Evolutionary conservation across 2,797 vertebrate species (phyloP).

Genomic region (Notolepis coatsorum): DNA sequence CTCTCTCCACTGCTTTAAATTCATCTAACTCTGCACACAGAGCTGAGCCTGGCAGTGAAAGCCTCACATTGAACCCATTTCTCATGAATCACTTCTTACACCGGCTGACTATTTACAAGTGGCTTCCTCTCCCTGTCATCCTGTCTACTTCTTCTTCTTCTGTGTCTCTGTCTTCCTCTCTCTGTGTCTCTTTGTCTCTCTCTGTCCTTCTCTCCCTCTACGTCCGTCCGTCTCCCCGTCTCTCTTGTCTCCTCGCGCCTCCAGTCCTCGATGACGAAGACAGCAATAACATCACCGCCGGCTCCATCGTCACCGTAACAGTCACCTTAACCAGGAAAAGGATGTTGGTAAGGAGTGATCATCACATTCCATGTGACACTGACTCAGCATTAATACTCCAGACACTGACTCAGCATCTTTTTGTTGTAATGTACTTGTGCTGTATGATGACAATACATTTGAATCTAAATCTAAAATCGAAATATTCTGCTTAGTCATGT

Average conservation of each 20-base stretch:
- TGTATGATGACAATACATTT: too few species aligned
- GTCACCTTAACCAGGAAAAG: slow-evolving; percentile 93
- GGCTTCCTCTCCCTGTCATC: background rate
- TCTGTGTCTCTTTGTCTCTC: too few species aligned
- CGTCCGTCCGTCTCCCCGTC: too few species aligned
- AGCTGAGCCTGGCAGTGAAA: too few species aligned
- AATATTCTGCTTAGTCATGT: too few species aligned
- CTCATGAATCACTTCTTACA: too few species aligned
- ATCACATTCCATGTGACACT: background rate
- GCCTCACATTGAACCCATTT: too few species aligned
- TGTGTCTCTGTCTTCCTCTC: too few species aligned
- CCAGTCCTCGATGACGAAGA: slow-evolving; percentile 98
- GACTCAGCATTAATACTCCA: background rate
- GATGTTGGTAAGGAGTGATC: slow-evolving; percentile 88
- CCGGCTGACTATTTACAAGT: background rate
- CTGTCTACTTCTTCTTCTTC: background rate
- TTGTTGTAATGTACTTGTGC: background rate
- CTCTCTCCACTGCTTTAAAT: too few species aligned
- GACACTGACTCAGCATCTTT: slow-evolving; percentile 5
- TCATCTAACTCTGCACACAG: too few species aligned
- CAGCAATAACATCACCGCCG: slow-evolving; percentile 98
- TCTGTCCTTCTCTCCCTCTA: slow-evolving; percentile 7
- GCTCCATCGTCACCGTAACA: slow-evolving; percentile 96
- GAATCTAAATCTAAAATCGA: too few species aligned
- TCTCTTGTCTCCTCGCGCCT: slow-evolving; percentile 22